Base-by-base conservation (phyloP, 2,113 vertebrate genomes). In the Anas platyrhynchos region DNA sequence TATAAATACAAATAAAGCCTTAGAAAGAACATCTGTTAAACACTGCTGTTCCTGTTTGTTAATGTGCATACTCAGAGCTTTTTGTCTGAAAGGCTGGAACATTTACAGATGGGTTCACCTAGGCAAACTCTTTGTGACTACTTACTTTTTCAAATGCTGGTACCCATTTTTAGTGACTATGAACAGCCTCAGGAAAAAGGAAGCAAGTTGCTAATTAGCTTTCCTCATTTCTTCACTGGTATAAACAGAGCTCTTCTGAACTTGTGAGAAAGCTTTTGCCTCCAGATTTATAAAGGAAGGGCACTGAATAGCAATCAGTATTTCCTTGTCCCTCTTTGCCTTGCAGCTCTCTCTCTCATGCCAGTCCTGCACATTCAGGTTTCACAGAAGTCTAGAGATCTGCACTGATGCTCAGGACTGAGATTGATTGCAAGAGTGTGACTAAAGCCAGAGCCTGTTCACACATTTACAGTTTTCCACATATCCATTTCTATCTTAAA, bases 31-130 rank as follows among this genome's bases (percentile, higher is more conserved):
- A 91, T 59, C 68, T 66, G 56, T 34, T 86, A 65, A 83, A 7
- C 43, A 55, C 2, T 65, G 56, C 68, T 80, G 44, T 1, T 71
- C 26, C 41, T 71, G 23, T 66, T 11, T 20, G 34, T 23, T 4
- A 46, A 52, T 0, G 11, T 15, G 32, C 4, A 15, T 22, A 18
- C n/a, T 48, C n/a, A 48, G 72, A 78, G 73, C 59, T 78, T 17
- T 34, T 14, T 26, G 32, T 61, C 59, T 77, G 72, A 50, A 72
- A 4, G 38, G 11, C 26, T 7, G 9, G 0, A 2, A 12, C 2
- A 61, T 63, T 67, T 46, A 75, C 32, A 86, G 61, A 54, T 5
- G 1, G 52, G 43, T 38, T 26, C 52, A 75, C 55, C 16, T 1
- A n/a, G 76, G 14, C 20, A 78, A 76, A 67, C 21, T 18, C 4